Conservation (phyloP, 2,797 vertebrate genomes). For the Spea hammondii region DNA sequence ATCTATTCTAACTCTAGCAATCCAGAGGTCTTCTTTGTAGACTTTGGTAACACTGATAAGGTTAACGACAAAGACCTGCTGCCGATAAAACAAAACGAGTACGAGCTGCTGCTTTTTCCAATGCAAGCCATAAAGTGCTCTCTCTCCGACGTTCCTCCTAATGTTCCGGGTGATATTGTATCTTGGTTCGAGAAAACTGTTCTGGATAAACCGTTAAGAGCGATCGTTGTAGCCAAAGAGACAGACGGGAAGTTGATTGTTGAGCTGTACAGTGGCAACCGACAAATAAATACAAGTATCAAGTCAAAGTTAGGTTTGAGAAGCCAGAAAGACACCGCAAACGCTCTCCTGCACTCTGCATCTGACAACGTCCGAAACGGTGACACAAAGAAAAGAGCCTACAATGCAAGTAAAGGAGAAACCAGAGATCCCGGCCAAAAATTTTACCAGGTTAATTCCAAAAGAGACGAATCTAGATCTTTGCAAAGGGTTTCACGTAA, state of each 20-base stretch:
- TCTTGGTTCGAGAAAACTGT: slow-evolving; percentile 78
- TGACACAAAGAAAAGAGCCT: slow-evolving; percentile 27
- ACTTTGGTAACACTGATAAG: slow-evolving; percentile 84
- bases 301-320: slow-evolving; percentile 68
- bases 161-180: slow-evolving; percentile 69
- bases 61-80: slow-evolving; percentile 73
- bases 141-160: slow-evolving; percentile 74
- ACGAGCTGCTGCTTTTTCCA: slow-evolving; percentile 80
- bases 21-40: slow-evolving; percentile 84
- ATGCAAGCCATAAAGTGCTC: slow-evolving; percentile 86
- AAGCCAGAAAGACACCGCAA: slow-evolving; percentile 2
- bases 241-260: slow-evolving; percentile 79
- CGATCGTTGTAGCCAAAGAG: slow-evolving; percentile 81
- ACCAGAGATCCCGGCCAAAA: too few species aligned
- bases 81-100: slow-evolving; percentile 78
- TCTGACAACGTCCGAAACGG: slow-evolving; percentile 2
- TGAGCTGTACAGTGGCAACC: slow-evolving; percentile 79
- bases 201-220: slow-evolving; percentile 72
- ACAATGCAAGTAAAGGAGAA: too few species aligned
- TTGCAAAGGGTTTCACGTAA: slow-evolving; percentile 23
- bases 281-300: slow-evolving; percentile 79
- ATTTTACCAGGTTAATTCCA: neutral
- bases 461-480: neutral
- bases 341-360: neutral
- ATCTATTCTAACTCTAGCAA: slow-evolving; percentile 68